A percentile compares a stretch with the other conserved stretches of the same genome.
These are phyloP conservation scores for Rhagologus leucostigma DNA, from an alignment of 2,113 vertebrate species.

Conservation along the genomic window DNA sequence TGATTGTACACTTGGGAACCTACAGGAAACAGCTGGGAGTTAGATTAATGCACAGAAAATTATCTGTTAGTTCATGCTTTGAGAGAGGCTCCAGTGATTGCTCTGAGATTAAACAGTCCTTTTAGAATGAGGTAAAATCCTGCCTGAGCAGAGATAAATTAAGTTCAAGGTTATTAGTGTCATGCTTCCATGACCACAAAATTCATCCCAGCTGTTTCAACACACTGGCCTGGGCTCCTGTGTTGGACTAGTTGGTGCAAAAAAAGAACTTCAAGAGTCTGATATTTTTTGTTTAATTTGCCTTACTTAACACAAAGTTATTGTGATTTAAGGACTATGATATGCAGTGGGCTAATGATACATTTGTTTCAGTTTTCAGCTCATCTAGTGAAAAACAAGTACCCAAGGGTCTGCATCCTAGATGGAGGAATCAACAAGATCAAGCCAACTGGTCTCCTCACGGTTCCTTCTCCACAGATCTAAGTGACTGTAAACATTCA, in stretches of 20 bases:
- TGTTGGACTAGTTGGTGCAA: not conserved
- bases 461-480: conserved; percentile 94
- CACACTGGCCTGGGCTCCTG: not conserved
- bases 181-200: not conserved
- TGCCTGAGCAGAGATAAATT: not conserved
- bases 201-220: not conserved
- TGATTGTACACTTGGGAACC: not conserved
- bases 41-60: not conserved
- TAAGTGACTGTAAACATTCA: conserved; percentile 57
- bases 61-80: not conserved
- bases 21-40: not conserved
- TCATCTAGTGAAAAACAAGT: conserved; percentile 90
- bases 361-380: conserved; percentile 83
- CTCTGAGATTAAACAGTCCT: not conserved
- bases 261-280: not conserved
- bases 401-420: conserved; percentile 88
- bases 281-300: not conserved
- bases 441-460: conserved; percentile 93
- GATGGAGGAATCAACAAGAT: conserved; percentile 98
- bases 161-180: not conserved
- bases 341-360: not conserved
- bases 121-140: not conserved
- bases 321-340: not conserved
- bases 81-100: not conserved
- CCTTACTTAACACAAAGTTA: not conserved